Conservation (phyloP, 2,797 vertebrate genomes). For the Sebastes cheni region DNA sequence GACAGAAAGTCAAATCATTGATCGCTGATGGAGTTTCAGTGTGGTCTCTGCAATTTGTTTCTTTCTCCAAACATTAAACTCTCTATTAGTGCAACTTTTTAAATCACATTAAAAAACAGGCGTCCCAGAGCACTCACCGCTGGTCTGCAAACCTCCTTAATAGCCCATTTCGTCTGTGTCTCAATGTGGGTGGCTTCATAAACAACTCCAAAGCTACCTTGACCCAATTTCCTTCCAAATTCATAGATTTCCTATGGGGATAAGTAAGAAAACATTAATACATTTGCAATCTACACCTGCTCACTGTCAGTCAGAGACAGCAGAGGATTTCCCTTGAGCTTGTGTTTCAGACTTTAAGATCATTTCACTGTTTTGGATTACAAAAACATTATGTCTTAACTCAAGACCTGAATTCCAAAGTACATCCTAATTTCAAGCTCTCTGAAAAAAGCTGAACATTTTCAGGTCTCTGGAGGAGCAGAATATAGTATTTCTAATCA, state of each 20-base stretch:
- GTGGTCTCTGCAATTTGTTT: slow-evolving; percentile 3
- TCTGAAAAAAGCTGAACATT: slow-evolving; percentile 58
- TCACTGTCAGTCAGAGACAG: slow-evolving; percentile 39
- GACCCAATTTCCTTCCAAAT: slow-evolving; percentile 87
- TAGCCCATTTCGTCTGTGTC: slow-evolving; percentile 84
- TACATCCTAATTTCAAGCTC: slow-evolving; percentile 71
- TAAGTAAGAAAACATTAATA: slow-evolving; percentile 57
- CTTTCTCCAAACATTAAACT: slow-evolving; percentile 19
- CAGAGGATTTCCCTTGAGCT: slow-evolving; percentile 14
- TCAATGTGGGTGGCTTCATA: slow-evolving; percentile 85
- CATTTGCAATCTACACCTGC: slow-evolving; percentile 47
- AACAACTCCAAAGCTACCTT: slow-evolving; percentile 88
- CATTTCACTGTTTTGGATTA: slow-evolving; percentile 53
- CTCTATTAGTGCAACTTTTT: slow-evolving; percentile 27
- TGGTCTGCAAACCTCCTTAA: slow-evolving; percentile 88
- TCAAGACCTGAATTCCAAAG: slow-evolving; percentile 69
- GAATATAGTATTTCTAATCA: slow-evolving; percentile 87
- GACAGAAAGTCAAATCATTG: slow-evolving; percentile 38
- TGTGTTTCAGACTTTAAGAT: slow-evolving; percentile 22
- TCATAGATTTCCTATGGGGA: slow-evolving; percentile 82
- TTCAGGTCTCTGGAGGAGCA: slow-evolving; percentile 77
- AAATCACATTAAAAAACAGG: slow-evolving; percentile 31
- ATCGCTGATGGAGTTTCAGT: background rate
- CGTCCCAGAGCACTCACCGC: slow-evolving; percentile 76
- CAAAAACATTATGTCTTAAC: slow-evolving; percentile 59